A percentile compares a stretch with the other conserved stretches of the same genome.
Evolutionary conservation across 1,140 invertebrate species (phyloP).

Genomic region (Teleogryllus occipitalis): DNA sequence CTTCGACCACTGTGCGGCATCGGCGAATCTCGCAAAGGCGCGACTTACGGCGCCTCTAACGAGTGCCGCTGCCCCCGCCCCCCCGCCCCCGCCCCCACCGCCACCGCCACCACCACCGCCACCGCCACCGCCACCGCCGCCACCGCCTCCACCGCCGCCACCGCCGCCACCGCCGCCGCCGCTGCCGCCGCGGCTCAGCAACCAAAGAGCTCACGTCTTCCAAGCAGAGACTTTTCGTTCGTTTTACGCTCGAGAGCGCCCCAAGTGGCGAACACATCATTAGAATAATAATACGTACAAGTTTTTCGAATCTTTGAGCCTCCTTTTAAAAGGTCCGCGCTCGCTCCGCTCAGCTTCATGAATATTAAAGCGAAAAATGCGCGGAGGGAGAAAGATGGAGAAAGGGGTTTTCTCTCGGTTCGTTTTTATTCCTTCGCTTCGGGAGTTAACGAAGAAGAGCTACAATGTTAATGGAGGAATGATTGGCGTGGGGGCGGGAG

Average conservation of each 20-base stretch:
- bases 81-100: not conserved
- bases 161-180: not conserved
- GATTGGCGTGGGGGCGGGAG: not conserved
- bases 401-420: not conserved
- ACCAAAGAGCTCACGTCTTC: not conserved
- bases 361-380: not conserved
- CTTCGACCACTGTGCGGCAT: too few species aligned
- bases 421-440: not conserved
- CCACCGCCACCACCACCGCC: too few species aligned
- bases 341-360: not conserved
- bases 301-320: not conserved
- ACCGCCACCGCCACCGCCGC: too few species aligned
- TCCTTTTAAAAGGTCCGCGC: not conserved
- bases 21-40: too few species aligned
- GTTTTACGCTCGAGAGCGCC: not conserved
- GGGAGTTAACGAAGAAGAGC: not conserved
- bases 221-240: not conserved
- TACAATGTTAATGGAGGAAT: not conserved
- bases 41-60: too few species aligned
- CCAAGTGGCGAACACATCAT: slow-evolving; percentile 3
- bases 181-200: too few species aligned
- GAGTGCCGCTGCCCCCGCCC: too few species aligned
- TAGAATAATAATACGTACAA: slow-evolving; percentile 2
- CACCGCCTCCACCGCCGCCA: too few species aligned
- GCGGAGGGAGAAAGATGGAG: not conserved